These are phyloP conservation scores for Bovichtus variegatus DNA, from an alignment of 2,797 vertebrate species.

Conservation along the genomic window DNA sequence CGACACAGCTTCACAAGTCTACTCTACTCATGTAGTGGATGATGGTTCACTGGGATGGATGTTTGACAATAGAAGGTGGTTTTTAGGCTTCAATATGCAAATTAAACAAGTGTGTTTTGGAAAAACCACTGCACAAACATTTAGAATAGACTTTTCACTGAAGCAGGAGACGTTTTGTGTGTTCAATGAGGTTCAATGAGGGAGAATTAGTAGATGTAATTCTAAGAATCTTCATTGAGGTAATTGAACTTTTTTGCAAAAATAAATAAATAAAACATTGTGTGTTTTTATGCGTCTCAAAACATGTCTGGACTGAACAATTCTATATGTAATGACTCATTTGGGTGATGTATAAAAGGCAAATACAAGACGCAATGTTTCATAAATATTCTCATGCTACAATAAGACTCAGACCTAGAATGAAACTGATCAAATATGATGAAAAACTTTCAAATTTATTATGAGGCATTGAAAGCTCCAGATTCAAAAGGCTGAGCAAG, in stretches of 20 bases:
- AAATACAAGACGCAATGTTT: neutral
- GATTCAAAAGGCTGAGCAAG: neutral
- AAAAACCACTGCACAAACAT: neutral
- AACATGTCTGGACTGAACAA: too few species aligned
- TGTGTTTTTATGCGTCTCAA: too few species aligned
- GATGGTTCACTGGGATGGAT: too few species aligned
- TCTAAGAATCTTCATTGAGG: too few species aligned
- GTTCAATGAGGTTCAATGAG: neutral
- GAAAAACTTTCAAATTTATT: neutral
- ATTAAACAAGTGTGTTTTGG: neutral
- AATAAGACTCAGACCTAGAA: neutral
- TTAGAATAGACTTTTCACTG: too few species aligned
- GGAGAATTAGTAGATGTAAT: too few species aligned
- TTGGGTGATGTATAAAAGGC: too few species aligned
- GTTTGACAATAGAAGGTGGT: neutral
- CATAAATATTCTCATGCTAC: neutral
- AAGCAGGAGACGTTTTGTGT: neutral
- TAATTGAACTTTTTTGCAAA: too few species aligned
- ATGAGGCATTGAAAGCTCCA: neutral
- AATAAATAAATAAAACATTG: too few species aligned
- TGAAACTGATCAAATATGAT: neutral
- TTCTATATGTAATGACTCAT: too few species aligned
- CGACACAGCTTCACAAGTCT: neutral
- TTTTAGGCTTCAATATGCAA: neutral
- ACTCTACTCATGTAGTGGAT: too few species aligned